A percentile compares a stretch with the other conserved stretches of the same genome.
These are phyloP conservation scores for Ceratosolen fusciceps DNA, from an alignment of 1,140 invertebrate genomes.

Conservation along the genomic window DNA sequence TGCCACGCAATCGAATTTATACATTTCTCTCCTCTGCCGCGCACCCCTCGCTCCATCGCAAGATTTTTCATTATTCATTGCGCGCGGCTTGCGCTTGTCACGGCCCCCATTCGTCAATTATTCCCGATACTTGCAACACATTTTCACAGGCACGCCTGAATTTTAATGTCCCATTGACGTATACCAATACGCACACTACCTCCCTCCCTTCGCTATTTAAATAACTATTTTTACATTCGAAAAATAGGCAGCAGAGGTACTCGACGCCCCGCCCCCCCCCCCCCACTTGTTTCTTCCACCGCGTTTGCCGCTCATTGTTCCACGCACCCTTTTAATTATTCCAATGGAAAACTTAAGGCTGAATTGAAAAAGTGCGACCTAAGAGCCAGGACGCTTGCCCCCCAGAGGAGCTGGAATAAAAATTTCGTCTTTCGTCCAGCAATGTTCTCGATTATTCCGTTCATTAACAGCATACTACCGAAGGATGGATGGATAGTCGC, in stretches of 20 bases:
- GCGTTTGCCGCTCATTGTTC: background rate
- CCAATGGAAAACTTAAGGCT: background rate
- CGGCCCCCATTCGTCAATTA: background rate
- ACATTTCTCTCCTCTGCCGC: background rate
- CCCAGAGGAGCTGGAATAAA: too few species aligned
- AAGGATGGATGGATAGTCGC: too few species aligned
- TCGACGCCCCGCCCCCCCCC: background rate
- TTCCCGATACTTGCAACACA: background rate
- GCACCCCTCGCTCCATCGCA: background rate
- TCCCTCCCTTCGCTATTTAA: background rate
- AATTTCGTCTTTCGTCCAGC: too few species aligned
- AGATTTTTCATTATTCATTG: slow-evolving; percentile 29
- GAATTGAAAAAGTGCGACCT: too few species aligned
- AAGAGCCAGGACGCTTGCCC: too few species aligned
- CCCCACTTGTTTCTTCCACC: background rate
- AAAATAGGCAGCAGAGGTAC: background rate
- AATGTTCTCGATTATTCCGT: too few species aligned
- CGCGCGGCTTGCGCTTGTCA: background rate
- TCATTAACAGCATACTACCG: too few species aligned
- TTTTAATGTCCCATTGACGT: background rate
- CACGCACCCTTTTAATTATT: background rate
- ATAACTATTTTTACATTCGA: background rate
- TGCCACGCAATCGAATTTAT: slow-evolving; percentile 44
- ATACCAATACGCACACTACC: too few species aligned
- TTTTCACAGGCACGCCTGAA: background rate